phyloP scores from a whole-genome alignment of 2,888 invertebrate species.

The Parochlus steinenii region DNA sequence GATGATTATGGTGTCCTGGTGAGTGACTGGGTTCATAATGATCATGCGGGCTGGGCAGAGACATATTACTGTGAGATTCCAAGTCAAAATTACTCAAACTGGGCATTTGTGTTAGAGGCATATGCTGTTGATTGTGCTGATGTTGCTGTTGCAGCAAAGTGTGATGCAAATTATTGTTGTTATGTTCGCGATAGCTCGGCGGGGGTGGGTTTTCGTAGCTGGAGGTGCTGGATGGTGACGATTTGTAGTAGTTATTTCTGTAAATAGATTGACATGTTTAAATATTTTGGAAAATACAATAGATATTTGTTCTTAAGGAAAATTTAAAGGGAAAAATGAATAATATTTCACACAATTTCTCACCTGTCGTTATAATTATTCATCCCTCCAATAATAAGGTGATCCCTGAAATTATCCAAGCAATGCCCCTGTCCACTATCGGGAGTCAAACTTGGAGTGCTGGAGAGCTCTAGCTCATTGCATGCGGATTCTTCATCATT shows the following conservation, averaged over 20 bases:
- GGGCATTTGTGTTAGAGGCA: conserved; percentile 14
- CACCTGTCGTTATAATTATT: conserved; percentile 15
- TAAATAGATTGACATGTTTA: conserved; percentile 34
- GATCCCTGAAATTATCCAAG: conserved; percentile 60
- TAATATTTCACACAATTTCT: too few species aligned
- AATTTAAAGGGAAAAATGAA: too few species aligned
- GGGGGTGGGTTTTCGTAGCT: conserved; percentile 34
- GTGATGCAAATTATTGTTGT: conserved; percentile 1
- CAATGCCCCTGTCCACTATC: conserved; percentile 37
- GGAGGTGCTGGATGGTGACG: conserved; percentile 13
- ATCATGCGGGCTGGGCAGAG: conserved; percentile 56
- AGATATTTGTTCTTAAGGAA: too few species aligned
- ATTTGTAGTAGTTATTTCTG: conserved; percentile 22
- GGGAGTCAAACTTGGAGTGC: conserved; percentile 53
- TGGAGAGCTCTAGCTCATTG: conserved; percentile 51
- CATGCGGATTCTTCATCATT: conserved; percentile 37
- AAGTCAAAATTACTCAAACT: conserved; percentile 19
- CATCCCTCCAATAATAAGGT: conserved; percentile 41
- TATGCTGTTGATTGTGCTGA: conserved; percentile 33
- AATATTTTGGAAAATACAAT: too few species aligned
- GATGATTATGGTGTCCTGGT: conserved; percentile 15
- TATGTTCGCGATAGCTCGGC: conserved; percentile 41
- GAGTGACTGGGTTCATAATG: conserved; percentile 31
- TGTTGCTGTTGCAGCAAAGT: conserved; percentile 46
- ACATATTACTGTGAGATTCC: conserved; percentile 59